A percentile compares a stretch with the other conserved stretches of the same genome.
phyloP scores from a whole-genome alignment of 2,888 invertebrate species.

The Caenorhabditis plicata region DNA sequence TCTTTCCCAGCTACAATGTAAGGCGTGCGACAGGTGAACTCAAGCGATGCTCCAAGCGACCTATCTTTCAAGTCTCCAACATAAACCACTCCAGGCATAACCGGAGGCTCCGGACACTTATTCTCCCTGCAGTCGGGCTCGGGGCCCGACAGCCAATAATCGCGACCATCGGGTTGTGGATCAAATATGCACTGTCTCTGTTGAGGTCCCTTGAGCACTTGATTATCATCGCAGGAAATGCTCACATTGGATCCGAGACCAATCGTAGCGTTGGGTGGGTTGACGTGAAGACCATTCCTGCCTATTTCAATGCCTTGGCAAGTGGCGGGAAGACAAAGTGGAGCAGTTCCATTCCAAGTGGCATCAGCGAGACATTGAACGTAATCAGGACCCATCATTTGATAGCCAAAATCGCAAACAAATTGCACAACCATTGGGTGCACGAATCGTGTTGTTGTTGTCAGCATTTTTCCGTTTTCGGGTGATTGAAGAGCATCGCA shows the following conservation, averaged over 20 bases:
- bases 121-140: conserved; percentile 65
- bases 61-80: conserved; percentile 65
- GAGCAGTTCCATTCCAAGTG: conserved; percentile 88
- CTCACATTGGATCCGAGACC: conserved; percentile 62
- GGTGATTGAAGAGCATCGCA: conserved; percentile 57
- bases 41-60: conserved; percentile 84
- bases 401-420: conserved; percentile 91
- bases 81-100: conserved; percentile 90
- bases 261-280: conserved; percentile 53
- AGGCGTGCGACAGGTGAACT: conserved; percentile 87
- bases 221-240: conserved; percentile 61
- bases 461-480: conserved; percentile 61
- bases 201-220: conserved; percentile 71
- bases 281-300: conserved; percentile 60
- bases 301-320: conserved; percentile 64
- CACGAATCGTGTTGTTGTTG: conserved; percentile 41
- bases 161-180: conserved; percentile 74
- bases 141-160: conserved; percentile 65
- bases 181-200: conserved; percentile 94
- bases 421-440: conserved; percentile 75
- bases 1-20: conserved; percentile 90
- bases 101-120: conserved; percentile 87
- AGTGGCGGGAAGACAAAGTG: conserved; percentile 78
- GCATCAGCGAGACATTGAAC: conserved; percentile 86
- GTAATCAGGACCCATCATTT: conserved; percentile 81